Conservation (phyloP, 2,888 invertebrate species). For the Cheilosia grossa region DNA sequence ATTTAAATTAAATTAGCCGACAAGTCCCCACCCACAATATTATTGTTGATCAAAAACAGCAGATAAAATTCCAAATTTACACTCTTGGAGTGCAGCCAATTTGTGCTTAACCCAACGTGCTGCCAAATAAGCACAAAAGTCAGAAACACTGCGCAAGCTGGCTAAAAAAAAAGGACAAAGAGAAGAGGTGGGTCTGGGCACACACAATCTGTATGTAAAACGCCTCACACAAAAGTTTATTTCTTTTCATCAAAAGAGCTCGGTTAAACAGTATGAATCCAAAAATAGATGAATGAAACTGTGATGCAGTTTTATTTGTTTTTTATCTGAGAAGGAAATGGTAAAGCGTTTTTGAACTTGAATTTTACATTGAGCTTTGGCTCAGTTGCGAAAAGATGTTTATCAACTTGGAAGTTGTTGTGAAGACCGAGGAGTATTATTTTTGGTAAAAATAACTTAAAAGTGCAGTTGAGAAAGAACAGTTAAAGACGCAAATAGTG, state of each 20-base stretch:
- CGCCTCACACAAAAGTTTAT: slow-evolving; percentile 6
- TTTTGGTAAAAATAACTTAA: neutral
- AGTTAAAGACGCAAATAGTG: too few species aligned
- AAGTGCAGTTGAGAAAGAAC: too few species aligned
- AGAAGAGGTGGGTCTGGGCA: slow-evolving; percentile 1
- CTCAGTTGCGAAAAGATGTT: neutral
- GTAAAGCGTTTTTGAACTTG: slow-evolving; percentile 28
- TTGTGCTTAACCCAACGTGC: slow-evolving; percentile 33
- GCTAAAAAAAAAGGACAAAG: neutral
- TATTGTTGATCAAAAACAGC: neutral
- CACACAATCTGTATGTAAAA: neutral
- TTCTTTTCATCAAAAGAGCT: slow-evolving; percentile 38
- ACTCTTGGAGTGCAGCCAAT: slow-evolving; percentile 46
- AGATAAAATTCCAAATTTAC: slow-evolving; percentile 42
- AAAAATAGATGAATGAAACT: slow-evolving; percentile 28
- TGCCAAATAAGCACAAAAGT: slow-evolving; percentile 41
- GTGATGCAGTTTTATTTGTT: slow-evolving; percentile 26
- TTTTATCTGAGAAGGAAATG: slow-evolving; percentile 17
- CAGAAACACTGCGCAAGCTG: slow-evolving; percentile 5
- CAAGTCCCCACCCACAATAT: neutral
- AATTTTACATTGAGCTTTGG: slow-evolving; percentile 1
- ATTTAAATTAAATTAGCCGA: slow-evolving; percentile 11
- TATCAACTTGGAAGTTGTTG: neutral
- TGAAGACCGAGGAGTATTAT: neutral
- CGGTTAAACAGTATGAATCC: slow-evolving; percentile 17